A percentile compares a stretch with the other conserved stretches of the same genome.
Evolutionary conservation across 2,113 vertebrate genomes (phyloP).

Genomic region (Thunnus maccoyii): DNA sequence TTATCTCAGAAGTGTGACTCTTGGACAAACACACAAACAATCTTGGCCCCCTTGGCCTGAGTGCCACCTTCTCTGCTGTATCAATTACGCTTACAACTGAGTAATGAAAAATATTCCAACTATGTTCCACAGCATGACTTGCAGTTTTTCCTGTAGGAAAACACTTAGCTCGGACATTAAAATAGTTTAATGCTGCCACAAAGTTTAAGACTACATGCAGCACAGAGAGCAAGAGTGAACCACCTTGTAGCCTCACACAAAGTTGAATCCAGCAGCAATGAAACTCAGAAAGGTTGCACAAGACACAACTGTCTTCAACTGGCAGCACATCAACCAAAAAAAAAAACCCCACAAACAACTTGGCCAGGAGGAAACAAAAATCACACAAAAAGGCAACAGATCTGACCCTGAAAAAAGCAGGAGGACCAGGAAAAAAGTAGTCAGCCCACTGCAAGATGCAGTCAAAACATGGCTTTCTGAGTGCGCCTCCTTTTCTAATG

Average conservation of each 20-base stretch:
- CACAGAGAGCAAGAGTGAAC: background rate
- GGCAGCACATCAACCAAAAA: slow-evolving; percentile 41
- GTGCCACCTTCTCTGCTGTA: slow-evolving; percentile 33
- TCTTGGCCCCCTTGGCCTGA: slow-evolving; percentile 44
- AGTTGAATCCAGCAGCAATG: slow-evolving; percentile 22
- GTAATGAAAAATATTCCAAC: slow-evolving; percentile 2
- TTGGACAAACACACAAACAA: slow-evolving; percentile 77
- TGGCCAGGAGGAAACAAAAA: slow-evolving; percentile 49
- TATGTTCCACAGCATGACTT: background rate
- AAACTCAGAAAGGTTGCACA: slow-evolving; percentile 28
- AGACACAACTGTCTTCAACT: slow-evolving; percentile 43
- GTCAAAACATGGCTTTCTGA: slow-evolving; percentile 85
- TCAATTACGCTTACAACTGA: slow-evolving; percentile 44
- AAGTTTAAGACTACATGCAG: background rate
- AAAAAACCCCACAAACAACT: slow-evolving; percentile 34
- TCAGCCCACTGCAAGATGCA: slow-evolving; percentile 69
- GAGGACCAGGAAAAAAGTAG: slow-evolving; percentile 57
- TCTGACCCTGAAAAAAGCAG: slow-evolving; percentile 60
- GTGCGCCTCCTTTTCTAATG: slow-evolving; percentile 85
- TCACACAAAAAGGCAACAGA: slow-evolving; percentile 68
- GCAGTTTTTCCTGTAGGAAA: background rate
- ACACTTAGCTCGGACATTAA: background rate
- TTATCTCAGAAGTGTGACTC: slow-evolving; percentile 79
- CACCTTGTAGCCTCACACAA: background rate
- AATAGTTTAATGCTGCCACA: background rate